Percentiles rank a stretch among this genome's conserved stretches.
Conservation (phyloP, 1,140 invertebrate genomes). For the Patella vulgata region DNA sequence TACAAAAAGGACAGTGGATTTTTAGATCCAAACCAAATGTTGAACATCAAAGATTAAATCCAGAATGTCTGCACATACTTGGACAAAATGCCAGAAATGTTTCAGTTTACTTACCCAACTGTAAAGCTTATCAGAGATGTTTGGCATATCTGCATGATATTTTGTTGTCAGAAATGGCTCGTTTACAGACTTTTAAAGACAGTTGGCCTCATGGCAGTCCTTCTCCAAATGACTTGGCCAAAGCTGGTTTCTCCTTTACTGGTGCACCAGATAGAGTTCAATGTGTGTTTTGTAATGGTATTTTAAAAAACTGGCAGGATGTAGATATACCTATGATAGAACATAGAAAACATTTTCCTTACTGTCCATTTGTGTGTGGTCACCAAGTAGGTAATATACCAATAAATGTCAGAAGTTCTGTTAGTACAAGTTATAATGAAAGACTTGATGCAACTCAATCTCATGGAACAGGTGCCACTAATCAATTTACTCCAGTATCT, state of each 20-base stretch:
- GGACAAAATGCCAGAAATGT: constrained; percentile 44
- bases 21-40: constrained; percentile 76
- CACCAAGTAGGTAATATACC: constrained; percentile 4
- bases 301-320: constrained; percentile 78
- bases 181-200: constrained; percentile 73
- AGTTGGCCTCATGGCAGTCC: constrained; percentile 79
- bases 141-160: too few relatives aligned
- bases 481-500: neutral
- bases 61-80: constrained; percentile 77
- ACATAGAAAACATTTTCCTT: constrained; percentile 77
- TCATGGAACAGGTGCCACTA: too few relatives aligned
- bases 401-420: too few relatives aligned
- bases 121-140: too few relatives aligned
- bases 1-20: constrained; percentile 77
- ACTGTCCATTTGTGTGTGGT: constrained; percentile 78
- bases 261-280: constrained; percentile 74
- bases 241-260: constrained; percentile 82
- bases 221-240: constrained; percentile 78
- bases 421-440: neutral
- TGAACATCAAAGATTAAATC: constrained; percentile 77
- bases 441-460: too few relatives aligned
- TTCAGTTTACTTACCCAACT: neutral
- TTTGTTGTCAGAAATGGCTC: constrained; percentile 21
- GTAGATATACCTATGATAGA: constrained; percentile 81
- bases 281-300: constrained; percentile 84